These are phyloP conservation scores for Telmatherina bonti DNA, from an alignment of 2,797 vertebrate genomes.

Conservation along the genomic window DNA sequence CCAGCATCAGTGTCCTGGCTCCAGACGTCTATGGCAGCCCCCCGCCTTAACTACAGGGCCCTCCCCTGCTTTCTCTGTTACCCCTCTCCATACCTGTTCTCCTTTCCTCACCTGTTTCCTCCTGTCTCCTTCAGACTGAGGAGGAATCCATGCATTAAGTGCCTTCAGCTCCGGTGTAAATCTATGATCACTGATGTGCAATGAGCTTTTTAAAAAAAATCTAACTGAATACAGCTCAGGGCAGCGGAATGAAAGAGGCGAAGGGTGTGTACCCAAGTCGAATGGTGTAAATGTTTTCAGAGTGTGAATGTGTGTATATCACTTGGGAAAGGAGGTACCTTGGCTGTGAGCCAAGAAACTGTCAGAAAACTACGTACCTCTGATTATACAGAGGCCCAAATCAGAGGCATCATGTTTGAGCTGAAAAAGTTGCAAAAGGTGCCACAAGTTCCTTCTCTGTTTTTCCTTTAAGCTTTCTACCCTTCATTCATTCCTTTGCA, in stretches of 20 bases:
- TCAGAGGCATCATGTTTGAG: constrained; percentile 30
- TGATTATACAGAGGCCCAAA: constrained; percentile 51
- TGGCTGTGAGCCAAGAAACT: constrained; percentile 62
- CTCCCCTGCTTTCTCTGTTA: constrained; percentile 26
- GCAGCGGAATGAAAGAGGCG: constrained; percentile 18
- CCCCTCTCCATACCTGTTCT: constrained; percentile 34
- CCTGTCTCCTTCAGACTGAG: constrained; percentile 21
- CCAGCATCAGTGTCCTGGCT: constrained; percentile 83
- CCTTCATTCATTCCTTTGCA: constrained; percentile 20
- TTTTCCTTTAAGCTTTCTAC: constrained; percentile 4
- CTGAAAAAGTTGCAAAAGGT: constrained; percentile 13
- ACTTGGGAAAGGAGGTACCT: constrained; percentile 30
- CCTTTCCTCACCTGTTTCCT: constrained; percentile 63
- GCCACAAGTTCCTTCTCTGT: constrained; percentile 2
- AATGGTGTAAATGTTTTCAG: constrained; percentile 56
- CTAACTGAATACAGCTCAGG: constrained; percentile 39
- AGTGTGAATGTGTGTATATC: constrained; percentile 28
- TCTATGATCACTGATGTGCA: constrained; percentile 35
- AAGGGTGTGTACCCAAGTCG: constrained; percentile 43
- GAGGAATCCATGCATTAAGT: constrained; percentile 28
- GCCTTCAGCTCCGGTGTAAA: constrained; percentile 37
- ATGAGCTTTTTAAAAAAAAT: constrained; percentile 29
- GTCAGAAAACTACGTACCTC: constrained; percentile 59
- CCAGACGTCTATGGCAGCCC: constrained; percentile 75
- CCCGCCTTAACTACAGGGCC: constrained; percentile 38